Evolutionary conservation across 2,113 vertebrate species (phyloP).

Genomic region (Peromyscus californicus): DNA sequence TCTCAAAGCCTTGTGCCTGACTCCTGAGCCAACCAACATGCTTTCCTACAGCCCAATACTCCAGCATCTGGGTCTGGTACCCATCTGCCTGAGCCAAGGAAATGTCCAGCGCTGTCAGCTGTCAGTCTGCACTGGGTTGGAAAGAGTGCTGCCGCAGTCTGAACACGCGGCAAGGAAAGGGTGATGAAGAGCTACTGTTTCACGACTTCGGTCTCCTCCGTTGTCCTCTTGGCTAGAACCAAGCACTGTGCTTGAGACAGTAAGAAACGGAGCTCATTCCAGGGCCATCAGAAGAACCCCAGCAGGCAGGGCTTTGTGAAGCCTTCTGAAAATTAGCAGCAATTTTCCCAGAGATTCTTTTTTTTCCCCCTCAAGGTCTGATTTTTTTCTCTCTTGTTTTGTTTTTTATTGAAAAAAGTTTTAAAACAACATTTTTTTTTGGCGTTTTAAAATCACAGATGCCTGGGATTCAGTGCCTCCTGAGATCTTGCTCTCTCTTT

Average conservation of each 20-base stretch:
- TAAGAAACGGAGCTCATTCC: background rate
- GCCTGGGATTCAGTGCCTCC: background rate
- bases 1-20: background rate
- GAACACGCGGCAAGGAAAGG: too few species aligned
- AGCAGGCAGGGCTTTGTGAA: background rate
- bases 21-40: background rate
- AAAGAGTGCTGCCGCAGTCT: background rate
- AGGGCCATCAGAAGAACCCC: background rate
- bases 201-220: background rate
- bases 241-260: background rate
- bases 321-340: background rate
- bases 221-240: background rate
- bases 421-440: background rate
- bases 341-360: background rate
- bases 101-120: background rate
- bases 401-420: background rate
- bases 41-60: background rate
- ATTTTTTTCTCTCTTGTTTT: background rate
- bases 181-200: fast-evolving
- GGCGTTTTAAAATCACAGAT: background rate
- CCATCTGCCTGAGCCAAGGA: background rate
- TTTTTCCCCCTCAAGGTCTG: background rate
- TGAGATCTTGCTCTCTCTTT: background rate
- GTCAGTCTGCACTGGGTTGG: background rate
- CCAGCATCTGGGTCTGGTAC: background rate